phyloP scores from a whole-genome alignment of 1,140 invertebrate species.

The Cecropterus lyciades region DNA sequence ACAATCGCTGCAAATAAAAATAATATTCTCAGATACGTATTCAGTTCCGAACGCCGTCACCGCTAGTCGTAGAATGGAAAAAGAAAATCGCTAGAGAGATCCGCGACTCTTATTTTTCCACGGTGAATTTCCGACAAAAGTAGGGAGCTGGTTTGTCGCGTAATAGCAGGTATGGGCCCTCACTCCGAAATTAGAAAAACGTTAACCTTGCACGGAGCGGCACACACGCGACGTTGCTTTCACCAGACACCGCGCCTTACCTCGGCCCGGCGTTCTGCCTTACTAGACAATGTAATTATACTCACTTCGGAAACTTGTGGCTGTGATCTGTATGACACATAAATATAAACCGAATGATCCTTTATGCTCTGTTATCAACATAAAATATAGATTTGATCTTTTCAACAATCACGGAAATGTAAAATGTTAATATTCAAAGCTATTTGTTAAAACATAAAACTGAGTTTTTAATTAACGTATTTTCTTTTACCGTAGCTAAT shows the following conservation, averaged over 20 bases:
- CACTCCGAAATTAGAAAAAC: conserved; percentile 75
- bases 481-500: no score
- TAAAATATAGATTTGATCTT: no score
- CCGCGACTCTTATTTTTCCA: conserved; percentile 63
- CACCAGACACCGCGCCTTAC: conserved; percentile 61
- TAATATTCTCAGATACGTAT: not conserved
- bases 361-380: no score
- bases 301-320: conserved; percentile 26
- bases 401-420: no score
- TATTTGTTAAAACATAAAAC: no score
- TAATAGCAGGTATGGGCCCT: conserved; percentile 59
- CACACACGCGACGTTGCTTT: conserved; percentile 70
- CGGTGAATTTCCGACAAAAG: conserved; percentile 72
- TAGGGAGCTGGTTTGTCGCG: conserved; percentile 46
- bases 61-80: conserved; percentile 26
- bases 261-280: not conserved
- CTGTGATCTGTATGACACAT: not conserved
- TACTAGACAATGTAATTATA: conserved; percentile 20
- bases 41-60: not conserved
- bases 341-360: no score
- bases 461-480: no score
- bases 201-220: conserved; percentile 68
- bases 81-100: conserved; percentile 50
- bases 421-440: no score
- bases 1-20: not conserved